phyloP scores from a whole-genome alignment of 2,113 vertebrate species.

The Melanotaenia duboulayi region DNA sequence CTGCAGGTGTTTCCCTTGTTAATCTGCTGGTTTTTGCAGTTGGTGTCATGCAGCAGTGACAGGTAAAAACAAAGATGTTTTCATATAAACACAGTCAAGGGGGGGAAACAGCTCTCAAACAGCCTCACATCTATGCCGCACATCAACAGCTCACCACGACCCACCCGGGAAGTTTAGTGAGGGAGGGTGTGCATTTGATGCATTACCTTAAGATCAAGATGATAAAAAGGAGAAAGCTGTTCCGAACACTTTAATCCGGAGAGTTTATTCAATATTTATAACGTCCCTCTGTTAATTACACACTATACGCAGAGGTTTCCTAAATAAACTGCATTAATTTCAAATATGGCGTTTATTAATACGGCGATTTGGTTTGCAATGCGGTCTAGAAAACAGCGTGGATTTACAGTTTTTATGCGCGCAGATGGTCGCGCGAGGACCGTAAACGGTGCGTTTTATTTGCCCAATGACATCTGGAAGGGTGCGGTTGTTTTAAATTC shows the following conservation, averaged over 20 bases:
- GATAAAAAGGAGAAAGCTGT: not conserved
- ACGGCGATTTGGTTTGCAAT: not conserved
- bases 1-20: not conserved
- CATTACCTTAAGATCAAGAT: not conserved
- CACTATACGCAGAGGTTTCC: not conserved
- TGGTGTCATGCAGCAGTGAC: not conserved
- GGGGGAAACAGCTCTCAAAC: not conserved
- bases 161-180: not conserved
- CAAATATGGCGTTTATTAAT: not conserved
- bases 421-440: not conserved
- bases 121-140: not conserved
- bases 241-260: not conserved
- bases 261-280: not conserved
- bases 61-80: not conserved
- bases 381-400: no score
- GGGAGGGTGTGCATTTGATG: not conserved
- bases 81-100: not conserved
- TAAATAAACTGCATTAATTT: not conserved
- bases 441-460: not conserved
- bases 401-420: not conserved
- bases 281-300: not conserved
- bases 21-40: not conserved
- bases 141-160: not conserved
- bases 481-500: not conserved
- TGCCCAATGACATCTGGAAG: not conserved